Base-by-base conservation (phyloP, 2,888 invertebrate genomes). In the Masnerella sp. region DNA sequence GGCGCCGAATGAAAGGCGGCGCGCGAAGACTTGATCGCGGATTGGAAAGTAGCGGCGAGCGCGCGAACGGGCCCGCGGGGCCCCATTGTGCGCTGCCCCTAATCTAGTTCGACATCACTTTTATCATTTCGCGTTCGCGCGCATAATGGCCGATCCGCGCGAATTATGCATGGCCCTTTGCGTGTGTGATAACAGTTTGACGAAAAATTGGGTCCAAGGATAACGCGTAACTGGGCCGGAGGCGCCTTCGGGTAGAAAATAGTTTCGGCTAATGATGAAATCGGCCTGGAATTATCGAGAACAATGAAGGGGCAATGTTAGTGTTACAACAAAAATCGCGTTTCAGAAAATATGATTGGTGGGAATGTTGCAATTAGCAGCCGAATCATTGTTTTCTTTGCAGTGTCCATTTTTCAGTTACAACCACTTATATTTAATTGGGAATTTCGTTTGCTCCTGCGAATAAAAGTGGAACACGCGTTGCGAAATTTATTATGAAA, bases 71-170 rank as follows among this genome's bases (percentile, higher is more conserved):
- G 45, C 65, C 54, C 65, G 54, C 54, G 65, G 54, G 51, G 45
- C 47, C 17, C 45, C 54, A 54, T 54, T 65, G 65, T 54, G 65
- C 47, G 52, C 51, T 51, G 64, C 64, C 25, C 47, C 54, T 65
- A 65, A 65, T 65, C 65, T 65, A 45, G 47, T 54, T 65, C 65
- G 54, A 43, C 45, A 65, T 65, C 65, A 34, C 54, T 38, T 65
- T 65, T 65, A 65, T 65, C 54, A 65, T 65, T 65, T 34, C 12
- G 30, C 17, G 54, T 38, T 47, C 25, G 62, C 34, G 30, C 30
- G 25, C 42, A 32, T 45, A 52, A 45, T 64, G 47, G 22, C 42
- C 54, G 61, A 38, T 47, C 22, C 61, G 11, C 22, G 20, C 47
- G 47, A 61, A 61, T 61, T 49, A 52, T 45, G 52, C 52, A 45